Evolutionary conservation across 2,888 invertebrate genomes (phyloP), one percentile per base, ranked within the genome.

Genomic region (Brachyptera risi): DNA sequence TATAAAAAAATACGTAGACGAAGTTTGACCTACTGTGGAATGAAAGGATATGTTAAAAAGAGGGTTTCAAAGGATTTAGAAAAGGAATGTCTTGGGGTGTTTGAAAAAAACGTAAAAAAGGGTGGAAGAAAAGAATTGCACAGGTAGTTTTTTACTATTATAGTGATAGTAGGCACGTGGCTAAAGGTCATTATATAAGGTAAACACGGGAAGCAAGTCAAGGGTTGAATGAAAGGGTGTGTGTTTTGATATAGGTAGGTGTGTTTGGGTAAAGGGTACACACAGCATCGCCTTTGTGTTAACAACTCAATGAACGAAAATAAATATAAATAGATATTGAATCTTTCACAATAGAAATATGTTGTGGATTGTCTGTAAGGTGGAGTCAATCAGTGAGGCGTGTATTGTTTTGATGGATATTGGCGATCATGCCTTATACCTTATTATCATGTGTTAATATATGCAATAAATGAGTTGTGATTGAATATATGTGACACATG

Each of bases 41-140:
- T 57, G 61, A 61, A 61, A 61, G 61, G 61, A 51, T 61, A 61
- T 35, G 35, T 44, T 42, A 31, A 61, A n/a, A 35, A 31, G 56
- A 56, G 57, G 51, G 24, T 54, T 54, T 27, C 40, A 24, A 60
- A 44, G 54, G 54, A 60, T 37, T 31, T n/a, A 24, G 27, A 42
- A 42, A 19, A 13, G 40, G 31, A 54, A 35, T 54, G 51, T 59
- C 56, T 50, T 40, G 56, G n/a, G n/a, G 31, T 50, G 57, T 61
- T 57, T 57, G 50, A 50, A 49, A 61, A 31, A 31, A 31, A 31
- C 5, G 31, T 24, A 24, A 13, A 61, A 61, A 56, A 42, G 51
- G 44, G 56, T 40, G 31, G 57, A 26, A 57, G 50, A 26, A 57
- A 54, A 27, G 42, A 35, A 35, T 24, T 13, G 3, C 26, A 61